Evolutionary conservation across 2,797 vertebrate species (phyloP).

Genomic region (Eutrigla gurnardus): DNA sequence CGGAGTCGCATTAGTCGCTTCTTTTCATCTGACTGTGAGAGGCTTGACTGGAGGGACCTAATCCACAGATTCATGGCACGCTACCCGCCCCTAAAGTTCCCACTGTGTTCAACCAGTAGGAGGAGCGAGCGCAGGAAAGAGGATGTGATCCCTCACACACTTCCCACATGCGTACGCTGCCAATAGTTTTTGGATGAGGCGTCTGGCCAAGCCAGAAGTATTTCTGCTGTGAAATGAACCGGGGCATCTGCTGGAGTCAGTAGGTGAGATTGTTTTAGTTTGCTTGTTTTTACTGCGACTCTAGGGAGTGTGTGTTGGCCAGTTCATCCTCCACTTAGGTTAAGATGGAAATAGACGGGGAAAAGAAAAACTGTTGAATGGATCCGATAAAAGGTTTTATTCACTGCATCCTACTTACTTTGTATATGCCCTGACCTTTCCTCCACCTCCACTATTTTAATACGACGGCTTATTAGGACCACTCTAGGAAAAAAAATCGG

Average conservation of each 20-base stretch:
- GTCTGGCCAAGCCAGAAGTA: conserved; percentile 7
- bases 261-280: conserved; percentile 19
- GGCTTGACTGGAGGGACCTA: conserved; percentile 30
- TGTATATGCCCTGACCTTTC: neutral
- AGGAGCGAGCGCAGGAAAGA: conserved; percentile 25
- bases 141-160: conserved; percentile 25
- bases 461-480: neutral
- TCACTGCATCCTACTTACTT: neutral
- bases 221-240: conserved; percentile 21
- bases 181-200: conserved; percentile 9
- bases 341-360: no score
- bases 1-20: conserved; percentile 37
- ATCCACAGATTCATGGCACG: conserved; percentile 35
- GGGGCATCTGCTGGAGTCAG: neutral
- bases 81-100: conserved; percentile 29
- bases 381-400: neutral
- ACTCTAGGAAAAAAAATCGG: neutral
- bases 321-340: neutral
- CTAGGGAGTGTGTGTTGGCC: neutral
- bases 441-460: neutral
- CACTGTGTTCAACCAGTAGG: conserved; percentile 35
- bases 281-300: conserved; percentile 10
- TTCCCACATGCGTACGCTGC: conserved; percentile 30
- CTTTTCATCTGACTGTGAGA: conserved; percentile 41
- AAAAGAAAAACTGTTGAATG: neutral